A percentile compares a stretch with the other conserved stretches of the same genome.
These are phyloP conservation scores for Pollenia angustigena DNA, from an alignment of 2,888 invertebrate genomes.

Conservation along the genomic window DNA sequence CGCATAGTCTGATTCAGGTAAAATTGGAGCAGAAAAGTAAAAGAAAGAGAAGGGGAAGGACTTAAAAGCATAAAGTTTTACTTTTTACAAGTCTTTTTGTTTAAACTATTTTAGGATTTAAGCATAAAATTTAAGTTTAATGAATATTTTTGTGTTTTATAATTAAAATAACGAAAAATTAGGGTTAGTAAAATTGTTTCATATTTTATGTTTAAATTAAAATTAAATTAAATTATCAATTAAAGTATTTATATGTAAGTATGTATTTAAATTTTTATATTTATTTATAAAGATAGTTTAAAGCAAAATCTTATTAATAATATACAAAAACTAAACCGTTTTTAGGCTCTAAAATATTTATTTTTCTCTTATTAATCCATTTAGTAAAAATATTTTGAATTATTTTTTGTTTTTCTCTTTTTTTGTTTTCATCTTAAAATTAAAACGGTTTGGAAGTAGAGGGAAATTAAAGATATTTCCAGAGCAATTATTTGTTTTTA, in stretches of 20 bases:
- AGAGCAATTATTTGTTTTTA: constrained; percentile 1
- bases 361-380: constrained; percentile 25
- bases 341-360: constrained; percentile 11
- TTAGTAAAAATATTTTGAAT: constrained; percentile 13
- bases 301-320: constrained; percentile 39
- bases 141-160: constrained; percentile 10
- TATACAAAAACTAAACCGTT: constrained; percentile 43
- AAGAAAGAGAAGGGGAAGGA: not conserved
- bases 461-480: not conserved
- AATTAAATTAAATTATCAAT: constrained; percentile 52
- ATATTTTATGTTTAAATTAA: constrained; percentile 10
- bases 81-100: constrained; percentile 72
- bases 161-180: constrained; percentile 48
- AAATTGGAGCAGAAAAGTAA: constrained; percentile 5
- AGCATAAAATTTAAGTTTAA: constrained; percentile 42
- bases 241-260: constrained; percentile 22
- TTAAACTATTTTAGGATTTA: constrained; percentile 21
- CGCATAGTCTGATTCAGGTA: not conserved
- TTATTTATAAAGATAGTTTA: constrained; percentile 11
- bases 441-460: constrained; percentile 23
- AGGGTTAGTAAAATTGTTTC: constrained; percentile 31
- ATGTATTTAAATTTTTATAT: not conserved
- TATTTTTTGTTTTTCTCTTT: not conserved
- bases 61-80: constrained; percentile 69
- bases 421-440: not conserved